Conservation (phyloP, 2,797 vertebrate genomes). For the Tragelaphus eurycerus region DNA sequence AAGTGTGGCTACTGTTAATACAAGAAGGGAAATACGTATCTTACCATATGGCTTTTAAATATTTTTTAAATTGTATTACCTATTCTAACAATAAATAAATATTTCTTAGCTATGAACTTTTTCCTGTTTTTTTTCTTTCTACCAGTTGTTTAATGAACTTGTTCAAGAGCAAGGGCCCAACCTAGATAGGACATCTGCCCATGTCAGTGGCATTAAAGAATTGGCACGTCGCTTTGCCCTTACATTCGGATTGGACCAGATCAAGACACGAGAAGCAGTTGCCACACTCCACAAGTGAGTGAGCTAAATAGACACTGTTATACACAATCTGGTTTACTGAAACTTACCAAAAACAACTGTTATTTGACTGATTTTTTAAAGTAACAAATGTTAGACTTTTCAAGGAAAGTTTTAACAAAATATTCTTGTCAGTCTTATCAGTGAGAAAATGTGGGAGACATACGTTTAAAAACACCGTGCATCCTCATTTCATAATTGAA, state of each 20-base stretch:
- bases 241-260: constrained; percentile 98
- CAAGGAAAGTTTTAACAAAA: constrained; percentile 21
- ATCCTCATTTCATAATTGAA: not conserved
- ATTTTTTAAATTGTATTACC: constrained; percentile 5
- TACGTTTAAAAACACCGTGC: not conserved
- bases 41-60: not conserved
- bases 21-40: not conserved
- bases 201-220: constrained; percentile 98
- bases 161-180: constrained; percentile 98
- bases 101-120: constrained; percentile 22
- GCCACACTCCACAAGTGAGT: constrained; percentile 99
- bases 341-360: constrained; percentile 24
- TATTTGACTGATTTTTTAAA: constrained; percentile 37
- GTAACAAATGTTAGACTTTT: constrained; percentile 10
- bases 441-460: not conserved
- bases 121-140: constrained; percentile 42
- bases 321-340: not conserved
- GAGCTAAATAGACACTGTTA: constrained; percentile 53
- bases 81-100: constrained; percentile 40
- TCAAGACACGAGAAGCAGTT: constrained; percentile 98
- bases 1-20: not conserved
- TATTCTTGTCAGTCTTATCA: not conserved
- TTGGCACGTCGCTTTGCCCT: constrained; percentile 97
- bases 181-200: constrained; percentile 96
- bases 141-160: constrained; percentile 97